These are phyloP conservation scores for Xerus inauris DNA, from an alignment of 2,113 vertebrate genomes.

Conservation along the genomic window DNA sequence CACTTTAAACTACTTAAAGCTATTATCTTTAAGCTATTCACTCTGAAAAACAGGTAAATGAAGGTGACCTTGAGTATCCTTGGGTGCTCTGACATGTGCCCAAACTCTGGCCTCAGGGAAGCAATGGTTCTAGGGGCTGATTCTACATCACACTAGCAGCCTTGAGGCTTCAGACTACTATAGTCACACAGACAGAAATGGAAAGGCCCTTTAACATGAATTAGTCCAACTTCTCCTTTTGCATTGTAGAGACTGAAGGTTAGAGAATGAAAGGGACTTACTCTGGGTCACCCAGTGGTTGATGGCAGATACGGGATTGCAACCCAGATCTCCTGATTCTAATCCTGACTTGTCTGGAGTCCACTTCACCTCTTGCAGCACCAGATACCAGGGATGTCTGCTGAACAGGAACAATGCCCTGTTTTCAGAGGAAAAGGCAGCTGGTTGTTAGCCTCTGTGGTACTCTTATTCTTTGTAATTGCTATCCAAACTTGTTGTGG, in stretches of 20 bases:
- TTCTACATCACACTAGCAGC: background rate
- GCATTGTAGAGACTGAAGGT: background rate
- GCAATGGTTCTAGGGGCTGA: background rate
- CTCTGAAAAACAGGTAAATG: background rate
- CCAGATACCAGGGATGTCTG: rapidly evolving
- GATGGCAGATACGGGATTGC: background rate
- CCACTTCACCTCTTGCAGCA: background rate
- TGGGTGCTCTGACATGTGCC: background rate
- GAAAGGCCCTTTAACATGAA: background rate
- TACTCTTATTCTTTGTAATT: background rate
- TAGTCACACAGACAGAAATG: background rate
- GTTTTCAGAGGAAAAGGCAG: background rate
- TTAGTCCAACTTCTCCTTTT: background rate
- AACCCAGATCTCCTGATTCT: background rate
- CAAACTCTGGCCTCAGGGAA: background rate
- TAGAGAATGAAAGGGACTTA: background rate
- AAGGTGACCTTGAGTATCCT: background rate
- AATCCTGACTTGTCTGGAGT: background rate
- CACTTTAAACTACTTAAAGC: background rate
- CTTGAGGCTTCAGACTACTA: background rate
- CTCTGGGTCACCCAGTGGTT: background rate
- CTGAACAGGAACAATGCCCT: no score
- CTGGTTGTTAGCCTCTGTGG: background rate
- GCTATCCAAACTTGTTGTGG: background rate
- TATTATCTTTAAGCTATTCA: background rate